Evolutionary conservation across 2,797 vertebrate genomes (phyloP), one percentile per base, ranked within the genome.

Genomic region (Agapornis canus): DNA sequence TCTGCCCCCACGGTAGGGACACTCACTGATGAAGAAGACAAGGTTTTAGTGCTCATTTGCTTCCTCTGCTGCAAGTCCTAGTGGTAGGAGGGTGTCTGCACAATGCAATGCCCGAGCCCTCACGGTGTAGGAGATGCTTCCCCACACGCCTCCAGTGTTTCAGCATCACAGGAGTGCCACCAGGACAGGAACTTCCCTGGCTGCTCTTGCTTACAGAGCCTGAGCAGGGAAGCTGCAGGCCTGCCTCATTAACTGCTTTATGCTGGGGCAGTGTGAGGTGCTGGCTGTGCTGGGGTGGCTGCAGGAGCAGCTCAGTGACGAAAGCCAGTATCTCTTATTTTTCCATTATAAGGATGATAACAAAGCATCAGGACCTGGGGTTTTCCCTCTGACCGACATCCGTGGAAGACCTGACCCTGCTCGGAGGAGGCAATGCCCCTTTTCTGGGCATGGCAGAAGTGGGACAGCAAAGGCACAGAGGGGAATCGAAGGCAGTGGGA

Each of bases 1-100:
- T 23, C 49, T 52, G 8, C 27, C 7, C 4, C 10, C 5, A 3
- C 2, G 0, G 2, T 6, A 64, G 48, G 10, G 17, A 10, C 1
- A 0, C 11, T 31, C 0, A 0, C 11, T 65, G 32, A 11, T 14
- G 9, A 52, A 31, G 27, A 49, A 39, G 29, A 71, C 10, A 16
- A 59, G 26, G 59, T 26, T 84, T 51, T 52, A 42, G n/a, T 35
- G 63, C 35, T 66, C 0, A 0, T 37, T 86, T 71, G 4, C 31
- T 63, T 48, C 29, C 43, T 54, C 26, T 83, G 14, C 40, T 70
- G 5, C 17, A 31, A 59, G 22, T 47, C 9, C 17, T 2, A 1
- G 6, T 13, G 11, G 25, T 14, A 90, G 25, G 27, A 79, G 6
- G 6, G 9, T 2, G 4, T 48, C 45, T 52, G 45, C 1, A 1